A percentile compares a stretch with the other conserved stretches of the same genome.
Conservation (phyloP, 2,888 invertebrate genomes). For the Lasius platythorax region DNA sequence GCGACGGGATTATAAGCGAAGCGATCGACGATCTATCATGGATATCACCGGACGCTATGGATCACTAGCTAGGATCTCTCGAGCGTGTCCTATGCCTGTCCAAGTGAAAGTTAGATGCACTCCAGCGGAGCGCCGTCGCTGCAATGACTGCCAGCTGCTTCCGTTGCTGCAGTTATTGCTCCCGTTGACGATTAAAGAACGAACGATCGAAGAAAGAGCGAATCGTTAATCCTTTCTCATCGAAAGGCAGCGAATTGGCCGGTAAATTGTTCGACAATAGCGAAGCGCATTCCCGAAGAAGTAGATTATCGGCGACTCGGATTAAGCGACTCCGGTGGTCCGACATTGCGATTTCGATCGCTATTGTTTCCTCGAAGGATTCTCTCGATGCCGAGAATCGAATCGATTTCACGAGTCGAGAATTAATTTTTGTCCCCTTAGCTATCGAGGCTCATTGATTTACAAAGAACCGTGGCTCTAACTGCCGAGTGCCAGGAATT, state of each 20-base stretch:
- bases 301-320: conserved; percentile 18
- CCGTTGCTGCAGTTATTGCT: conserved; percentile 37
- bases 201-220: background rate
- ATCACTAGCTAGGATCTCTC: conserved; percentile 54
- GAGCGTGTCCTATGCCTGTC: conserved; percentile 58
- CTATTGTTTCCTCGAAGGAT: conserved; percentile 26
- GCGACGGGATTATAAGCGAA: background rate
- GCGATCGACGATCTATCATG: conserved; percentile 43
- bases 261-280: conserved; percentile 51
- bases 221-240: conserved; percentile 46
- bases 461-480: background rate
- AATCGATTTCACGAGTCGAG: conserved; percentile 19
- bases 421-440: background rate
- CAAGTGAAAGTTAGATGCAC: conserved; percentile 66
- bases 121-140: conserved; percentile 13
- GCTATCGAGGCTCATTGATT: background rate
- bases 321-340: conserved; percentile 29
- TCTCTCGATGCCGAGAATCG: conserved; percentile 7
- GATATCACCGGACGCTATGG: conserved; percentile 50
- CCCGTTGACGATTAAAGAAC: conserved; percentile 51
- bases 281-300: conserved; percentile 36
- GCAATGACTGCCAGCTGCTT: conserved; percentile 29
- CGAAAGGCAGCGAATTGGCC: conserved; percentile 27
- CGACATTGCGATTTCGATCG: conserved; percentile 15
- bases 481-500: background rate